phyloP scores from a whole-genome alignment of 2,797 vertebrate genomes.

The Sebastes steindachneri region DNA sequence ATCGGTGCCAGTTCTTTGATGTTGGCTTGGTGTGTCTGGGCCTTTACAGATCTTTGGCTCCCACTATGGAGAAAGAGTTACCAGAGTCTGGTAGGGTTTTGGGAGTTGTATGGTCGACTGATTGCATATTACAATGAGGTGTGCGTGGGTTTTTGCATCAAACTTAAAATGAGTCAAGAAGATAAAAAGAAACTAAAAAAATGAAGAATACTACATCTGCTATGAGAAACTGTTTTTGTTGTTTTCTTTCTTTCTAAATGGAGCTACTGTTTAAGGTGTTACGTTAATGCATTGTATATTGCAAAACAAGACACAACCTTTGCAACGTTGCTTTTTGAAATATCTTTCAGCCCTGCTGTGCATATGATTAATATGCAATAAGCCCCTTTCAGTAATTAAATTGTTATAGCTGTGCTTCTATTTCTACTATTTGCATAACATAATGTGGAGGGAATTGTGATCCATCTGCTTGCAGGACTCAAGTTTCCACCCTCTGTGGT shows the following conservation, averaged over 20 bases:
- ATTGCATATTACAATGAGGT: not conserved
- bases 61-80: not conserved
- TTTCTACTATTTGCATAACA: not conserved
- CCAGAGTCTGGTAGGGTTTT: not conserved
- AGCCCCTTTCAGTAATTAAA: not conserved
- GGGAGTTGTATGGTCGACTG: not conserved
- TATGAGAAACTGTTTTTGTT: not conserved
- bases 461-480: conserved; percentile 36
- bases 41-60: not conserved
- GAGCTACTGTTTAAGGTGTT: not conserved
- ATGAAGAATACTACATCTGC: not conserved
- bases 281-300: not conserved
- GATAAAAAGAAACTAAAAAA: not conserved
- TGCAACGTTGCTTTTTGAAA: not conserved
- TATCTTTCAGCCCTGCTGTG: not conserved
- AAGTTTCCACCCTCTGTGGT: conserved; percentile 43
- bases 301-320: not conserved
- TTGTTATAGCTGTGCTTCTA: not conserved
- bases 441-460: not conserved
- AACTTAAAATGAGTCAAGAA: not conserved
- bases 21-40: too few relatives aligned
- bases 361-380: not conserved
- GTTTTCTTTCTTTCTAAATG: not conserved
- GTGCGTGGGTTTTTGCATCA: not conserved
- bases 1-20: too few relatives aligned